Conservation (phyloP, 1,140 invertebrate genomes). For the Fopius arisanus region DNA sequence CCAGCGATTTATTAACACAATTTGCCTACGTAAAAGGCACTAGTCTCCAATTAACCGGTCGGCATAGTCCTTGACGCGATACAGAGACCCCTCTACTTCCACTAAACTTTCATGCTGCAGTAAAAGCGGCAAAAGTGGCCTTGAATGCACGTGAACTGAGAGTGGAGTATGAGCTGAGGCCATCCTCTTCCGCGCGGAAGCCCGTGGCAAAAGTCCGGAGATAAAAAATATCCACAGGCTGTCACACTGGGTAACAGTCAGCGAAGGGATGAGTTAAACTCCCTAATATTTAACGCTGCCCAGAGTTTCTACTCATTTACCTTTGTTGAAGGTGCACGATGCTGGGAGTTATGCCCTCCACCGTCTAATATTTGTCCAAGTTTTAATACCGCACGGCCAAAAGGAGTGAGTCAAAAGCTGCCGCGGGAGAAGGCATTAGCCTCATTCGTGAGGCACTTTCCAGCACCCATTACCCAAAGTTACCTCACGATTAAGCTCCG, state of each 20-base stretch:
- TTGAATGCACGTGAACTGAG: slow-evolving; percentile 6
- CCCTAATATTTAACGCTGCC: slow-evolving; percentile 22
- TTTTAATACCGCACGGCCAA: slow-evolving; percentile 44
- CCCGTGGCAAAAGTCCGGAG: background rate
- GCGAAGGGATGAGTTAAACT: slow-evolving; percentile 10
- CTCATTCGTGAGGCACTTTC: slow-evolving; percentile 51
- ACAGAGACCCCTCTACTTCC: slow-evolving; percentile 11
- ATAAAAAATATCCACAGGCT: slow-evolving; percentile 9
- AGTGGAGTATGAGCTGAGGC: background rate
- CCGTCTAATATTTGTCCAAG: slow-evolving; percentile 44
- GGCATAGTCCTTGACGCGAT: slow-evolving; percentile 34
- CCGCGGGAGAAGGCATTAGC: slow-evolving; percentile 45
- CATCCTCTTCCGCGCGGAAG: background rate
- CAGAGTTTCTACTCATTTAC: background rate
- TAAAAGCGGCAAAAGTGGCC: slow-evolving; percentile 3
- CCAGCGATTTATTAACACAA: slow-evolving; percentile 42
- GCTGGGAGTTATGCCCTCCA: background rate
- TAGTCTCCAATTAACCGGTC: slow-evolving; percentile 39
- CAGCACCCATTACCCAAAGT: slow-evolving; percentile 52
- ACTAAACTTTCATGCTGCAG: slow-evolving; percentile 19
- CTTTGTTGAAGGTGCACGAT: background rate
- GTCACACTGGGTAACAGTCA: background rate
- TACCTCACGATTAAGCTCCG: slow-evolving; percentile 49
- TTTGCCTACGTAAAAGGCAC: slow-evolving; percentile 42
- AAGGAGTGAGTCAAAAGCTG: slow-evolving; percentile 23